Percentiles rank a stretch among this genome's conserved stretches.
Conservation (phyloP, 2,113 vertebrate genomes). For the Ageneiosus marmoratus region DNA sequence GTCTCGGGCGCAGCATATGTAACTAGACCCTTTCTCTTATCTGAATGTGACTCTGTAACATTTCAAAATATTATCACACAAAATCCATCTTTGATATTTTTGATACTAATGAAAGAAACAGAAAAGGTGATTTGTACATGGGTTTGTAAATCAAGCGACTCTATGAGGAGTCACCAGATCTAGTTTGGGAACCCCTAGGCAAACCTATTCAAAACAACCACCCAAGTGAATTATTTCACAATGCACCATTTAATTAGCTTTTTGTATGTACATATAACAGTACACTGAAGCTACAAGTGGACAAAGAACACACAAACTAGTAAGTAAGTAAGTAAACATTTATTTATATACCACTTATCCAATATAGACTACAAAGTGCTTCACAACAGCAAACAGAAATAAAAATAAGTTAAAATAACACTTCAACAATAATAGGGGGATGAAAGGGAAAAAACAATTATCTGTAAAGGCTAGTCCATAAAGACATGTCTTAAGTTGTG, state of each 20-base stretch:
- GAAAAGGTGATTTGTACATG: background rate
- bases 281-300: background rate
- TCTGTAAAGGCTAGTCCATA: too few species aligned
- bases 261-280: background rate
- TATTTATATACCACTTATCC: too few species aligned
- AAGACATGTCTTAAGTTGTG: too few species aligned
- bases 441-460: too few species aligned
- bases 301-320: background rate
- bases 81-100: background rate
- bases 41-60: background rate
- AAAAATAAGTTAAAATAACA: too few species aligned
- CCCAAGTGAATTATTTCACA: background rate
- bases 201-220: background rate
- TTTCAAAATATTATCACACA: background rate
- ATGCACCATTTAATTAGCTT: background rate
- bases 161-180: background rate
- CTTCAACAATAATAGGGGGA: too few species aligned
- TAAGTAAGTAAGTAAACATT: too few species aligned
- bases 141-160: background rate
- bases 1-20: too few species aligned
- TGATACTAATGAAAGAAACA: background rate
- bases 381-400: too few species aligned
- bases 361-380: too few species aligned
- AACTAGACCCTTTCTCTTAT: too few species aligned
- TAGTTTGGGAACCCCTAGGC: background rate